Conservation (phyloP, 64 coral and sea anemone species). For the Trachythela sp. region DNA sequence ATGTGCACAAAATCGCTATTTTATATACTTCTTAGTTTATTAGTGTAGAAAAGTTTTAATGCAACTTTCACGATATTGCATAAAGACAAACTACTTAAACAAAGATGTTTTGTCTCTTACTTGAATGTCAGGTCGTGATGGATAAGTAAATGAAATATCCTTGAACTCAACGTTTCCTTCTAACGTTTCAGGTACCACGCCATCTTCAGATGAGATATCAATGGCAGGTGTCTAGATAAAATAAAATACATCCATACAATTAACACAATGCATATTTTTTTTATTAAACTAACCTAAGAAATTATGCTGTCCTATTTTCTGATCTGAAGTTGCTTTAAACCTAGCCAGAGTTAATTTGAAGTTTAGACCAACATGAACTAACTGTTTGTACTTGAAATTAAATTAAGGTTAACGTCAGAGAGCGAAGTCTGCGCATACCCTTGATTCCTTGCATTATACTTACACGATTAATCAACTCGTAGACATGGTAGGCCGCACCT, state of each 20-base stretch:
- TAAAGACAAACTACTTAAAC: too few relatives aligned
- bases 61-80: too few relatives aligned
- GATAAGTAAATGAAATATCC: constrained; percentile 35
- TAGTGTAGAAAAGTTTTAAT: too few relatives aligned
- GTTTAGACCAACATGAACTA: too few relatives aligned
- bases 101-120: background rate
- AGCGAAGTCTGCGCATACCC: too few relatives aligned
- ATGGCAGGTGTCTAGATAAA: constrained; percentile 3
- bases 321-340: too few relatives aligned
- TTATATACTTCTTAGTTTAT: too few relatives aligned
- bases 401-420: too few relatives aligned
- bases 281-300: background rate
- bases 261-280: background rate
- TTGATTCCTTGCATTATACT: too few relatives aligned
- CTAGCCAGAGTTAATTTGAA: too few relatives aligned
- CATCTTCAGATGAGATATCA: constrained; percentile 30
- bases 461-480: background rate
- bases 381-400: too few relatives aligned
- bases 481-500: constrained; percentile 6
- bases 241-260: background rate
- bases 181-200: constrained; percentile 25
- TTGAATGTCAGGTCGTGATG: constrained; percentile 38
- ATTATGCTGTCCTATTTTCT: background rate
- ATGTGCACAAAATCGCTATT: too few relatives aligned
- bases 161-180: constrained; percentile 41